Evolutionary conservation across 2,888 invertebrate species (phyloP).

Genomic region (Ptilodon capucinus): DNA sequence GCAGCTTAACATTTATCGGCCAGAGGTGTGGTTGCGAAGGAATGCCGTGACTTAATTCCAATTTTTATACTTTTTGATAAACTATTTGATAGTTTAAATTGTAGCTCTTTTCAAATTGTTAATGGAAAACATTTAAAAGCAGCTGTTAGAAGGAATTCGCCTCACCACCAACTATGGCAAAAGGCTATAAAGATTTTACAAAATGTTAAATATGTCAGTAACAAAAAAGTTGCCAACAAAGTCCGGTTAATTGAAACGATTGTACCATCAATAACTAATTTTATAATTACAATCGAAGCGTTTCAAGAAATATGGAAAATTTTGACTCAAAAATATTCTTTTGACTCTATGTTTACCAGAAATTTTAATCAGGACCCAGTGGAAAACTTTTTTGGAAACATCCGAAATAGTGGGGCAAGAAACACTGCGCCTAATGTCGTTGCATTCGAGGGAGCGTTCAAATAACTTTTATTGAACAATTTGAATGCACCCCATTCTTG

Average conservation of each 20-base stretch:
- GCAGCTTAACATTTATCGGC: conserved; percentile 7
- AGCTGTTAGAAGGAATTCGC: conserved; percentile 12
- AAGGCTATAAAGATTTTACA: neutral
- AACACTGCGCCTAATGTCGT: conserved; percentile 19
- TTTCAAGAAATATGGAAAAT: conserved; percentile 27
- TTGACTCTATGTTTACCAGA: conserved; percentile 25
- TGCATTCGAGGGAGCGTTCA: conserved; percentile 28
- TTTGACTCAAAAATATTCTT: conserved; percentile 20
- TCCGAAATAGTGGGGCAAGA: conserved; percentile 25
- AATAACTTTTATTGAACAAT: conserved; percentile 26
- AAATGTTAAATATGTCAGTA: neutral
- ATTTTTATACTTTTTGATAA: conserved; percentile 13
- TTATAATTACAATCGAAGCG: conserved; percentile 38
- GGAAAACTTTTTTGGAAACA: conserved; percentile 32
- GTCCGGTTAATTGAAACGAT: conserved; percentile 20
- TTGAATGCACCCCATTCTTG: conserved; percentile 17
- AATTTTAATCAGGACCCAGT: conserved; percentile 31
- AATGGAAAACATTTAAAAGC: conserved; percentile 22
- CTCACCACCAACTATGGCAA: conserved; percentile 11
- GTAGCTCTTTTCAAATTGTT: conserved; percentile 8
- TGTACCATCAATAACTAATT: conserved; percentile 29
- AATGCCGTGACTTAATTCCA: neutral
- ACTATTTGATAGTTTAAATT: conserved; percentile 25
- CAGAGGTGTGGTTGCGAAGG: conserved; percentile 1
- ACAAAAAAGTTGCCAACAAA: conserved; percentile 5